phyloP scores from a whole-genome alignment of 2,113 vertebrate species.

The Emydura subglobosa region DNA sequence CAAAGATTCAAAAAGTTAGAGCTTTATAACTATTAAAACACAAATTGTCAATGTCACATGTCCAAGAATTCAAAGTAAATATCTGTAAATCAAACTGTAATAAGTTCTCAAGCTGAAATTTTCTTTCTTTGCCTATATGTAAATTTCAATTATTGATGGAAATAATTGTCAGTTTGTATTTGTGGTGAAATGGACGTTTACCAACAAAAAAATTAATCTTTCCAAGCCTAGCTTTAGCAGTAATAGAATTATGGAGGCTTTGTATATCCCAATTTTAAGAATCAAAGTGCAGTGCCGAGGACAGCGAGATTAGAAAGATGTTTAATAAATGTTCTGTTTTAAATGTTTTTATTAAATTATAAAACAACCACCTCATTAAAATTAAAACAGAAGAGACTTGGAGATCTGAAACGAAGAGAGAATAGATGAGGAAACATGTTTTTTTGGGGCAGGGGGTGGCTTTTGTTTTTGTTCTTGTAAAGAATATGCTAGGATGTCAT shows the following conservation, averaged over 20 bases:
- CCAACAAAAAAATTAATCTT: not conserved
- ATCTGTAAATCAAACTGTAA: not conserved
- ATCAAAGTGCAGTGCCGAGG: not conserved
- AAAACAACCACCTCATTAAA: not conserved
- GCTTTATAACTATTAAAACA: not conserved
- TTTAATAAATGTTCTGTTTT: not conserved
- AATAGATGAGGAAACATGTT: not conserved
- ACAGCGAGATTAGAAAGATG: not conserved
- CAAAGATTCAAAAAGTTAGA: too few relatives aligned
- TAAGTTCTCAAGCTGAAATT: not conserved
- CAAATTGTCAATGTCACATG: not conserved
- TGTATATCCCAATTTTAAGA: not conserved
- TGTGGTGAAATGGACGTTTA: not conserved
- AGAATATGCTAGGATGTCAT: not conserved
- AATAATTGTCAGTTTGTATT: not conserved
- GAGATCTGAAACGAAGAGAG: not conserved
- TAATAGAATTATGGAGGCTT: not conserved
- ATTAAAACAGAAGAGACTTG: rapidly evolving
- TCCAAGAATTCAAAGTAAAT: not conserved
- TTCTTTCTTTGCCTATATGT: not conserved
- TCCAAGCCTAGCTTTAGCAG: rapidly evolving
- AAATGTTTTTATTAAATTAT: not conserved
- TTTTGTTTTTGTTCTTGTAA: not conserved
- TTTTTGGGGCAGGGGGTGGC: rapidly evolving
- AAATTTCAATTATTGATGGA: not conserved